Conservation (phyloP, 2,113 vertebrate species). For the Spizaetus ornatus region DNA sequence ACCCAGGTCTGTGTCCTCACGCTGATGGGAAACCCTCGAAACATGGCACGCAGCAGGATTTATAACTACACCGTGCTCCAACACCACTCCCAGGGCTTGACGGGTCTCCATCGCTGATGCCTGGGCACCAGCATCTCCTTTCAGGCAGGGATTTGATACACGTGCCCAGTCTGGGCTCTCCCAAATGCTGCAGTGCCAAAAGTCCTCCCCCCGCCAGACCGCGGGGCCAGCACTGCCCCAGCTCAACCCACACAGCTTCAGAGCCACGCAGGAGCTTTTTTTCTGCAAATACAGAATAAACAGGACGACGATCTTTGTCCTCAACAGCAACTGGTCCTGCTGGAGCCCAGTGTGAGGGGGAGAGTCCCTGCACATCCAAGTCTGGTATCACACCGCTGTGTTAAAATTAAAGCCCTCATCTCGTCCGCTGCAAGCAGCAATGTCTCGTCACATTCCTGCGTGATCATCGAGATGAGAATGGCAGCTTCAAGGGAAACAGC, state of each 20-base stretch:
- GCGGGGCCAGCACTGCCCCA: rapidly evolving
- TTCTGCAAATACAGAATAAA: background rate
- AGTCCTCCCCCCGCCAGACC: rapidly evolving
- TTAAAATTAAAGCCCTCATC: background rate
- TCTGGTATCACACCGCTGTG: rapidly evolving
- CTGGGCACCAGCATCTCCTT: background rate
- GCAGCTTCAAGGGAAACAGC: background rate
- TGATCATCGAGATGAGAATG: rapidly evolving
- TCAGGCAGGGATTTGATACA: background rate
- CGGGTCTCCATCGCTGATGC: background rate
- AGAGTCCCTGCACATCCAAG: background rate
- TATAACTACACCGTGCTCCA: background rate
- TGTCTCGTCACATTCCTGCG: rapidly evolving
- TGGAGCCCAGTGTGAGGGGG: background rate
- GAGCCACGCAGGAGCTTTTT: background rate
- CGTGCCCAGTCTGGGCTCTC: background rate
- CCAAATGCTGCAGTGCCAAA: background rate
- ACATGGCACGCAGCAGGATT: background rate
- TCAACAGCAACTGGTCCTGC: background rate
- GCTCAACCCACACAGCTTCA: background rate
- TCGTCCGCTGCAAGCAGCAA: background rate
- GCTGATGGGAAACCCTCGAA: rapidly evolving
- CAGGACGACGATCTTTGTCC: rapidly evolving
- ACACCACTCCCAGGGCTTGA: background rate
- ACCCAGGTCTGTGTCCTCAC: rapidly evolving